phyloP scores from a whole-genome alignment of 2,797 vertebrate genomes.

The Acridotheres tristis region DNA sequence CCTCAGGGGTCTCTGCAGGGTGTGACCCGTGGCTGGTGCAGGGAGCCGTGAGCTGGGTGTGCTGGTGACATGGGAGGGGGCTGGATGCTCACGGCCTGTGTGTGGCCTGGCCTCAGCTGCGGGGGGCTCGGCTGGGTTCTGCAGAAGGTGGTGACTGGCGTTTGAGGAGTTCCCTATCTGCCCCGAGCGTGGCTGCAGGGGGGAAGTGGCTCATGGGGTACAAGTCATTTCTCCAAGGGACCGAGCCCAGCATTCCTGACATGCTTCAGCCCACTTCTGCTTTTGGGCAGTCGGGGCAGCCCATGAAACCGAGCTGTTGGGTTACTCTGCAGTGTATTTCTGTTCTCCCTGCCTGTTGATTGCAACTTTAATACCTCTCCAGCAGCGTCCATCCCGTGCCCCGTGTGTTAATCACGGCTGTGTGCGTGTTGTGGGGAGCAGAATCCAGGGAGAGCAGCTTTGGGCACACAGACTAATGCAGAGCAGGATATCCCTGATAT shows the following conservation, averaged over 20 bases:
- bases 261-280: background rate
- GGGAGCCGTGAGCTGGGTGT: background rate
- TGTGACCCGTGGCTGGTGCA: background rate
- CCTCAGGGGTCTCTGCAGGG: background rate
- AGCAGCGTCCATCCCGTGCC: background rate
- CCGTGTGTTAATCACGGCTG: background rate
- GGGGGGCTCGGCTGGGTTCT: background rate
- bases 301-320: background rate
- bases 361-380: background rate
- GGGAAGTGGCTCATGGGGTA: background rate
- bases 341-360: background rate
- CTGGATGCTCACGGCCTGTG: background rate
- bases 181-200: background rate
- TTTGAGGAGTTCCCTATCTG: background rate
- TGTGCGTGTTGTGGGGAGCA: background rate
- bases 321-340: background rate
- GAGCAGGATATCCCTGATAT: background rate
- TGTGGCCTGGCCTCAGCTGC: background rate
- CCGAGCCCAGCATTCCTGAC: background rate
- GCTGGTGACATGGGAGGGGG: background rate
- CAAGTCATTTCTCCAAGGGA: conserved; percentile 1
- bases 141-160: background rate
- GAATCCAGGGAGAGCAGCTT: background rate
- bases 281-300: background rate
- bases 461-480: background rate